phyloP scores from a whole-genome alignment of 2,113 vertebrate species.

The Toxostoma redivivum region DNA sequence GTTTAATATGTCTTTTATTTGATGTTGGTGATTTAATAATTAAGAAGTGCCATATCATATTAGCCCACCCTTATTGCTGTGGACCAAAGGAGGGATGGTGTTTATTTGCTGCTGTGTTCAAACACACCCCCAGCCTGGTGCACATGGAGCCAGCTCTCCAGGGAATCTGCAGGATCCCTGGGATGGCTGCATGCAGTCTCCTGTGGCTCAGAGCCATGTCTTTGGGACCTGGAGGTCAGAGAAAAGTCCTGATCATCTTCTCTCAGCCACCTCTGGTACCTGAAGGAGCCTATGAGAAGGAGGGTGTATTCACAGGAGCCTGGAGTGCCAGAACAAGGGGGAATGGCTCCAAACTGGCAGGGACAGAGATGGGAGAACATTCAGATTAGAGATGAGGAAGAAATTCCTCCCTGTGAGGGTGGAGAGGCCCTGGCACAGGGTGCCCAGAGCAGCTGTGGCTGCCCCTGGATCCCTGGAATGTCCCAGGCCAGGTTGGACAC shows the following conservation, averaged over 20 bases:
- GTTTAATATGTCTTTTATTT: constrained; percentile 12
- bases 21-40: neutral
- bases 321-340: neutral
- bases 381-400: neutral
- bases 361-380: no score
- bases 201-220: neutral
- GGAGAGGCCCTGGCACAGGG: rapidly evolving
- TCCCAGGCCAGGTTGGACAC: rapidly evolving
- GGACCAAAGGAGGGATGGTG: neutral
- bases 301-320: neutral
- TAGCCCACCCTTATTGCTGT: neutral
- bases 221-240: neutral
- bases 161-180: neutral
- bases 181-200: neutral
- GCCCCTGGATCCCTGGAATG: neutral
- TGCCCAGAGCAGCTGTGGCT: neutral
- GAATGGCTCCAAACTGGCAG: neutral
- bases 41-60: neutral
- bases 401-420: neutral
- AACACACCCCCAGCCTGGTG: neutral
- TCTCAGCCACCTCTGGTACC: neutral
- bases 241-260: neutral
- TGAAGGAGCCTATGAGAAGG: neutral
- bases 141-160: neutral
- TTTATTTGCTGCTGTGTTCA: neutral